phyloP scores from a whole-genome alignment of 2,888 invertebrate species.

The Mesorhabditis spiculigera region DNA sequence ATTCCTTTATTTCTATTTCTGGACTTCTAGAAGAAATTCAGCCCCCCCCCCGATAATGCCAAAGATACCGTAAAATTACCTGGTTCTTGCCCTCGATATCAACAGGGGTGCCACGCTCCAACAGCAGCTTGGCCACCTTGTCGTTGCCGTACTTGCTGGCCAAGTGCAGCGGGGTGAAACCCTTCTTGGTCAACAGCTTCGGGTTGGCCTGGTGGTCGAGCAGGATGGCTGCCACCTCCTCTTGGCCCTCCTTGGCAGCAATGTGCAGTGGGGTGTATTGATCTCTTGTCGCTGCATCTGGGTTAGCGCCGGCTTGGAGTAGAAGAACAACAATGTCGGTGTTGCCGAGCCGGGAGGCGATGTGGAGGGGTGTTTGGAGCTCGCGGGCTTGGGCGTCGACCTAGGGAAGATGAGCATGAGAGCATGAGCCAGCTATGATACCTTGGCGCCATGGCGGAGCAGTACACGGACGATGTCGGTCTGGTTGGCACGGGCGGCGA shows the following conservation, averaged over 20 bases:
- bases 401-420: conserved; percentile 10
- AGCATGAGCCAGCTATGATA: conserved; percentile 62
- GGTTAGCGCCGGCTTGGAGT: conserved; percentile 81
- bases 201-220: conserved; percentile 92
- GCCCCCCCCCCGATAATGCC: too few species aligned
- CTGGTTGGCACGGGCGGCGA: conserved; percentile 97
- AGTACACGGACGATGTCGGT: conserved; percentile 97
- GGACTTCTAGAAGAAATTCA: too few species aligned
- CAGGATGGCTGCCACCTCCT: too few species aligned
- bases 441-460: conserved; percentile 92
- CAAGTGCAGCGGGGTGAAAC: conserved; percentile 94
- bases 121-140: conserved; percentile 85
- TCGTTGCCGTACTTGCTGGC: conserved; percentile 98
- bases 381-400: conserved; percentile 67
- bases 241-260: conserved; percentile 80
- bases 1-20: too few species aligned
- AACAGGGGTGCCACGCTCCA: conserved; percentile 89
- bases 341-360: conserved; percentile 93
- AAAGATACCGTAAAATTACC: conserved; percentile 13
- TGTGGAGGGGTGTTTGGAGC: conserved; percentile 95
- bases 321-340: conserved; percentile 93
- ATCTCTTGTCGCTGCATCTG: conserved; percentile 90
- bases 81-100: conserved; percentile 86
- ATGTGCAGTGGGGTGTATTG: conserved; percentile 96
- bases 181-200: conserved; percentile 81